Base-by-base conservation (phyloP, 2,888 invertebrate genomes). In the Mythimna vitellina region DNA sequence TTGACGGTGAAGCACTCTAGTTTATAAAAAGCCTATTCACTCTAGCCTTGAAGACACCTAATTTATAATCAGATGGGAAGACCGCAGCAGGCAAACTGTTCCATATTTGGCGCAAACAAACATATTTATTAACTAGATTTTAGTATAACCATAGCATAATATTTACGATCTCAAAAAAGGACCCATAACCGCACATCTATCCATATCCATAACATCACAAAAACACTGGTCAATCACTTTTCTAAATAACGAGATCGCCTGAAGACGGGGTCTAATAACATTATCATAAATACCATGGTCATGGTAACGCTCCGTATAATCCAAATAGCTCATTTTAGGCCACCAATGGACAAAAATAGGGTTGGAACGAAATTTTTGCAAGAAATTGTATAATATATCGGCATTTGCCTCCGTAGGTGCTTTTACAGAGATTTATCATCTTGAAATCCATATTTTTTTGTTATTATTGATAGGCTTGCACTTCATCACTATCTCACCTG, bases 311-410 rank as follows among this genome's bases (percentile, higher is more conserved):
- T 75, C 38, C 71, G 78, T 81, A 85, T 82, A 86, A 86, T 84
- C 83, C 79, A 78, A 87, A 87, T 89, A 83, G 82, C 84, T 86
- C 86, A 87, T 84, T 88, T 87, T 82, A 85, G 82, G 66, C 53
- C 53, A 61, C 60, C 84, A 78, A 77, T 86, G 71, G 77, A 65
- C 70, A 60, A n/a, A 8, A 12, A 1, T 42, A 60, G 60, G 14
- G 60, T 17, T 38, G 60, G 6, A 38, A 22, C 60, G 9, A 8
- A 60, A 8, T 35, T n/a, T 35, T 10, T 12, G 32, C 12, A 6
- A n/a, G n/a, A 58, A n/a, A 12, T 22, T 17, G 8, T 53, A 20
- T 42, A 42, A 42, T 42, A 46, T 7, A 46, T 14, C 12, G 22
- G 22, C 0, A 5, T 54, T 12, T 6, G 54, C 14, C 12, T 25